A percentile compares a stretch with the other conserved stretches of the same genome.
Conservation (phyloP, 2,113 vertebrate species). For the Rhipidura dahli region DNA sequence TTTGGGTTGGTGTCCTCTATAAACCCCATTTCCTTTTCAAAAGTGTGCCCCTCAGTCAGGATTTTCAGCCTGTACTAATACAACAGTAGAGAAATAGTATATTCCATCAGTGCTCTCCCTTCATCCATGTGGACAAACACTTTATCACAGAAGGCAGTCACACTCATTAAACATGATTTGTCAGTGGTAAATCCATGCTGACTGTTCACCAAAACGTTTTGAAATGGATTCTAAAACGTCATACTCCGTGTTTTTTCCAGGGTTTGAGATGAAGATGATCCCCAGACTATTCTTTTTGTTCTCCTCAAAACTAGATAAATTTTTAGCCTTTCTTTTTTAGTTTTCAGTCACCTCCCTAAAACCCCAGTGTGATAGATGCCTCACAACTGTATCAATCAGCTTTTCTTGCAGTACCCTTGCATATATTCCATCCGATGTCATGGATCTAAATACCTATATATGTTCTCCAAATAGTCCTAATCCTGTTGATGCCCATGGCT, state of each 20-base stretch:
- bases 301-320: background rate
- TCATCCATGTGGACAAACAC: background rate
- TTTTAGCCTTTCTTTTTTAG: background rate
- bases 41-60: background rate
- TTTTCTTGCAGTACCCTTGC: background rate
- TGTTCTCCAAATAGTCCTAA: background rate
- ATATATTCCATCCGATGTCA: background rate
- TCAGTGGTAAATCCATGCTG: background rate
- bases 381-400: rapidly evolving
- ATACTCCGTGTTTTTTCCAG: rapidly evolving
- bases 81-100: background rate
- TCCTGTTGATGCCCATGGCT: background rate
- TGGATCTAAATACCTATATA: background rate
- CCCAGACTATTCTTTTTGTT: background rate
- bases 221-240: background rate
- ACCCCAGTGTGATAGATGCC: background rate
- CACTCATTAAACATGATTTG: background rate
- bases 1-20: background rate
- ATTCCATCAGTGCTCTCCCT: background rate
- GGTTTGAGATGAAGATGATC: background rate
- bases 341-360: background rate
- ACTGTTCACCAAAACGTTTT: background rate
- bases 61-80: background rate
- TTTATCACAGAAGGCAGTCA: background rate
- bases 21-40: background rate